Base-by-base conservation (phyloP, 2,797 vertebrate genomes). In the Chelmon rostratus region DNA sequence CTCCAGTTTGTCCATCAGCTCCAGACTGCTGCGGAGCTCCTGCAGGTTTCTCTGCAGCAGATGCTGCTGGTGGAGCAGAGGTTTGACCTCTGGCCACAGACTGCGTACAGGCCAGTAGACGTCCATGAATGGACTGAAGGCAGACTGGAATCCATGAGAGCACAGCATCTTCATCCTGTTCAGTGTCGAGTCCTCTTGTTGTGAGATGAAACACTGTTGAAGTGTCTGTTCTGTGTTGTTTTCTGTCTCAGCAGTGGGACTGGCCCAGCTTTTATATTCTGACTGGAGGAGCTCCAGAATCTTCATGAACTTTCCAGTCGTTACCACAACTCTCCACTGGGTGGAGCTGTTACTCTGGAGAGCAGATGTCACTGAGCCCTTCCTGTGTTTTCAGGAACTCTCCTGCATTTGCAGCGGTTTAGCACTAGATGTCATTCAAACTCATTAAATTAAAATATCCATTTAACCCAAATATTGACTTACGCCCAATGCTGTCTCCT, bases 41-140 rank as follows among this genome's bases (percentile, higher is more conserved):
- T 59, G 57, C 5, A 37, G 57, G 57, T 59, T 38, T 13, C 19
- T 59, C 8, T 59, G 52, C 52, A 54, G 25, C 2, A 31, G 23
- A 12, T 54, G 11, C 52, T 54, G 33, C 57, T 86, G 89, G 83
- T 86, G 91, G 21, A 59, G 57, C 57, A 46, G 44, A 59, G 57
- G 57, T 59, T 33, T 37, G 33, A 38, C 33, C 11, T 40, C 46
- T 49, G 57, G 21, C 33, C 57, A 12, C 57, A 59, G 57, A 6
- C 33, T 37, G 57, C 19, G 35, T 37, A n/a, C 57, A 59, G 57
- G 57, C 33, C 19, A 21, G 57, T n/a, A 38, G 57, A 59, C 19
- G 57, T 21, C 18, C 33, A 6, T 37, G 57, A 59, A 8, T 37
- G 57, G 57, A 19, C 28, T 33, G 54, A 57, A 31, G 54, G 54